Evolutionary conservation across 2,113 vertebrate species (phyloP), one percentile per base, ranked within the genome.

Genomic region (Phainopepla nitens): DNA sequence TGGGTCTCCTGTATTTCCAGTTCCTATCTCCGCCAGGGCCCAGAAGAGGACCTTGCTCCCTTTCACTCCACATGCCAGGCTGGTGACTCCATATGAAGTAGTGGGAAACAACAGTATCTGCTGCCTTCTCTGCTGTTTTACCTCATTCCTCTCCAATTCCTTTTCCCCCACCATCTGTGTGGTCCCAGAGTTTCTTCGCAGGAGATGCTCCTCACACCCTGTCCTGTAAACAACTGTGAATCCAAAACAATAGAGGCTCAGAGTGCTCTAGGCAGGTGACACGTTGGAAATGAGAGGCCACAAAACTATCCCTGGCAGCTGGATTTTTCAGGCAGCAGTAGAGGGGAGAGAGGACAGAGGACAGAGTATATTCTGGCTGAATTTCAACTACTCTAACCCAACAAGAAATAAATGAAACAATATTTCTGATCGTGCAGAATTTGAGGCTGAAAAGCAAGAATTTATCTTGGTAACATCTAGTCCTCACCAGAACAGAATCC

Each of bases 311-410:
- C 28, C 50, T 44, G 1, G 11, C 11, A 89, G 17, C 15, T 57
- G 23, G 29, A 76, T 90, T 89, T 89, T 90, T 94, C 76, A 88
- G 31, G n/a, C 36, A 77, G 24, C 54, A 73, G 21, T 15, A 19
- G 29, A 18, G 71, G 33, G 39, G 72, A 79, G 15, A 36, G 10
- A 64, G 66, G 35, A 69, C 13, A 60, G 39, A 39, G 39, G 39
- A 39, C 39, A 66, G 35, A 77, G 29, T 15, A n/a, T 19, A 17
- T 23, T 36, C 25, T 45, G 31, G 45, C 4, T 90, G 12, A 83
- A 77, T 56, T 92, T 83, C 72, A 92, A 16, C 27, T 83, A n/a
- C 2, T 3, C 14, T 53, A 90, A 69, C 10, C 14, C 66, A 73
- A 73, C 10, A 66, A 54, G 33, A 77, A 65, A 72, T 6, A 85